A percentile compares a stretch with the other conserved stretches of the same genome.
These are phyloP conservation scores for Mobula hypostoma DNA, from an alignment of 2,113 vertebrate genomes.

Conservation along the genomic window DNA sequence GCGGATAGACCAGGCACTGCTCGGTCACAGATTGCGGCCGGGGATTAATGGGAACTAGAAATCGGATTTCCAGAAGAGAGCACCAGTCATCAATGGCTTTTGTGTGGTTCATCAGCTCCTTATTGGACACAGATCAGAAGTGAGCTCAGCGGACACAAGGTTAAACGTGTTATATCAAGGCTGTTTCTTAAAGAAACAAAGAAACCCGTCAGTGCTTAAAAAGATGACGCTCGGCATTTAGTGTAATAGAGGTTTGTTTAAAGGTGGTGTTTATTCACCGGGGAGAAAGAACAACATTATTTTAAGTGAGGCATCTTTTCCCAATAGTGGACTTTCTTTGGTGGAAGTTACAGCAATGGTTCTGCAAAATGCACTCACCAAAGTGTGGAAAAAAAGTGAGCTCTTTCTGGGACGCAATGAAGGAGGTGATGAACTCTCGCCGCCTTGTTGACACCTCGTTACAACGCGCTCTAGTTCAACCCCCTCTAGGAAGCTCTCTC, in stretches of 20 bases:
- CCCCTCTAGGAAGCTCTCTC: not conserved
- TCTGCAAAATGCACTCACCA: not conserved
- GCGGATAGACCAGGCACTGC: constrained; percentile 53
- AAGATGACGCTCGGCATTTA: not conserved
- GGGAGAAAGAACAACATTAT: not conserved
- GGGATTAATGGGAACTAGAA: constrained; percentile 86
- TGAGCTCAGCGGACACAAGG: not conserved
- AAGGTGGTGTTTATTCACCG: not conserved
- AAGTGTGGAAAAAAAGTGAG: not conserved
- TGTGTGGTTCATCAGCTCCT: constrained; percentile 68
- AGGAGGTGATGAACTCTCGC: not conserved
- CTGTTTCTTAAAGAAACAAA: not conserved
- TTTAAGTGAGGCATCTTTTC: no score
- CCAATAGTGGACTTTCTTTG: not conserved
- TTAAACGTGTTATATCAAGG: not conserved
- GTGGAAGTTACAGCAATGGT: not conserved
- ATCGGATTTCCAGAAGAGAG: constrained; percentile 84
- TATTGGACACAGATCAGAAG: not conserved
- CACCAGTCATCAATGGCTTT: constrained; percentile 74
- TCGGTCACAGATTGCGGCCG: constrained; percentile 78
- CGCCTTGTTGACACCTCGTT: not conserved
- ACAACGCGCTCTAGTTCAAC: not conserved
- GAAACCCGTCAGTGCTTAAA: not conserved
- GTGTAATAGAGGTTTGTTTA: no score
- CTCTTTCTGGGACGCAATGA: not conserved